Percentiles rank a stretch among this genome's conserved stretches.
Conservation (phyloP, 2,888 invertebrate species). For the Baccha elongata region DNA sequence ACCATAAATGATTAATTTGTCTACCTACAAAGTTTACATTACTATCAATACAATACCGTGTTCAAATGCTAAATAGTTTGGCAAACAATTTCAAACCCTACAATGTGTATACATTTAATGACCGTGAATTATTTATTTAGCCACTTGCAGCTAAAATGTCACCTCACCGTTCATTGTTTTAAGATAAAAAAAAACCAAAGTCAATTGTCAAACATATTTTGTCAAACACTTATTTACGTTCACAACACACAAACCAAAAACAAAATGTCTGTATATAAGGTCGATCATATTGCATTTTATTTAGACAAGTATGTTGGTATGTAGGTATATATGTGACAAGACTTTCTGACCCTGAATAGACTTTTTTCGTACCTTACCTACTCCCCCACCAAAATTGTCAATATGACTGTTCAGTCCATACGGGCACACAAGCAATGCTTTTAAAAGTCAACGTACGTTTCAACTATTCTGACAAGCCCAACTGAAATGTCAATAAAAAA, state of each 20-base stretch:
- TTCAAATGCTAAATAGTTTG: slow-evolving; percentile 34
- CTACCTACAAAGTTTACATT: slow-evolving; percentile 17
- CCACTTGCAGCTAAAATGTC: slow-evolving; percentile 52
- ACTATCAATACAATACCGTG: slow-evolving; percentile 15
- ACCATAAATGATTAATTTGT: background rate
- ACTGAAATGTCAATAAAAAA: slow-evolving; percentile 68
- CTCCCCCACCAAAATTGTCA: slow-evolving; percentile 34
- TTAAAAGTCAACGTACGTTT: slow-evolving; percentile 40
- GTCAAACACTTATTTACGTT: slow-evolving; percentile 42
- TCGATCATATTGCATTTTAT: slow-evolving; percentile 9
- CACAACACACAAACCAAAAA: slow-evolving; percentile 26
- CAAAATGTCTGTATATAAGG: background rate
- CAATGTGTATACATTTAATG: slow-evolving; percentile 18
- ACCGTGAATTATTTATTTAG: slow-evolving; percentile 58
- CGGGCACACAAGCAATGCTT: slow-evolving; percentile 23
- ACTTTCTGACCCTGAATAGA: slow-evolving; percentile 30
- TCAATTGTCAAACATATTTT: slow-evolving; percentile 48
- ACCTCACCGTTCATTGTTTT: slow-evolving; percentile 42
- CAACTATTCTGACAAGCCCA: slow-evolving; percentile 60
- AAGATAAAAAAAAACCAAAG: slow-evolving; percentile 6
- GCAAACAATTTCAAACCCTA: slow-evolving; percentile 16
- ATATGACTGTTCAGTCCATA: slow-evolving; percentile 11
- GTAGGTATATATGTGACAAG: slow-evolving; percentile 19
- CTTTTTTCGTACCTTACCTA: background rate
- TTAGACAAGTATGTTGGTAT: background rate